Percentiles rank a stretch among this genome's conserved stretches.
Evolutionary conservation across 2,797 vertebrate genomes (phyloP).

Genomic region (Staurois parvus): DNA sequence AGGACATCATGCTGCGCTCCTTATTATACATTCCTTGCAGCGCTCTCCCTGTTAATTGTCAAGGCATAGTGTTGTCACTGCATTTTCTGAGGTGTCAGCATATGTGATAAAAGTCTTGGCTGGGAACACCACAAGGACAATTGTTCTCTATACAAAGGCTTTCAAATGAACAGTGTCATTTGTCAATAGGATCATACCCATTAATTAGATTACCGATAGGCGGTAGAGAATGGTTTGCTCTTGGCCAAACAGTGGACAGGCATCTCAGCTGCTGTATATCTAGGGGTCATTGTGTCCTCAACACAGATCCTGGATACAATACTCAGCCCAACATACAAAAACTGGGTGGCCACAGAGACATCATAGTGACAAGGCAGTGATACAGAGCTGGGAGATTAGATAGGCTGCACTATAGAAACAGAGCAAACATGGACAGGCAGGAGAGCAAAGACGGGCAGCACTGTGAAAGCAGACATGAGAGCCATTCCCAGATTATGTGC

Average conservation of each 20-base stretch:
- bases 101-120: slow-evolving; percentile 19
- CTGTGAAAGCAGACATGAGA: too few species aligned
- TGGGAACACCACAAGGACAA: slow-evolving; percentile 35
- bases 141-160: slow-evolving; percentile 37
- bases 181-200: slow-evolving; percentile 29
- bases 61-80: background rate
- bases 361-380: background rate
- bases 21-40: background rate
- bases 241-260: background rate
- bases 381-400: too few species aligned
- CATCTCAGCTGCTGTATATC: background rate
- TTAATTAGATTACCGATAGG: slow-evolving; percentile 20
- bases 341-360: background rate
- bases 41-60: background rate
- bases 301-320: background rate
- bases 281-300: background rate
- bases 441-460: too few species aligned
- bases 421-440: too few species aligned
- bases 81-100: slow-evolving; percentile 25
- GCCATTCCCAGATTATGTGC: too few species aligned
- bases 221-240: background rate
- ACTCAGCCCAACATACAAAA: background rate
- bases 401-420: too few species aligned
- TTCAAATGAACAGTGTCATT: slow-evolving; percentile 22
- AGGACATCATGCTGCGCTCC: background rate